Conservation (phyloP, 1,140 invertebrate genomes). For the Brachionus rotundiformis region DNA sequence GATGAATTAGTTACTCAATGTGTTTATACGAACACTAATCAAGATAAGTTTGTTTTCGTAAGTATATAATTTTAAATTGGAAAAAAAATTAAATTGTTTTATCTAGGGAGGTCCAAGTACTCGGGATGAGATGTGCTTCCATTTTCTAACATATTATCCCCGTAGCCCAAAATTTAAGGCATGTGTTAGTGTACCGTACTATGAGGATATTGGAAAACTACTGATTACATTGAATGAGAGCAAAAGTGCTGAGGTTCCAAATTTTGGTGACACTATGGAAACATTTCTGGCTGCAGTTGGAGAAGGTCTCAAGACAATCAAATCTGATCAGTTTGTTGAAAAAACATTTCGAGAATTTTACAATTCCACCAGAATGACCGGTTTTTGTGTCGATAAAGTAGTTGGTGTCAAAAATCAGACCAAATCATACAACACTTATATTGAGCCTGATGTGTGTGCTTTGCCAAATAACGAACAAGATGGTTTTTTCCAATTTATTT, state of each 20-base stretch:
- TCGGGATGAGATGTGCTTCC: conserved; percentile 33
- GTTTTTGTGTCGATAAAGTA: background rate
- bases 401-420: background rate
- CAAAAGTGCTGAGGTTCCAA: background rate
- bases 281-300: background rate
- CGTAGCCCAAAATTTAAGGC: background rate
- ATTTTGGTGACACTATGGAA: background rate
- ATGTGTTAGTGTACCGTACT: background rate
- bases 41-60: background rate
- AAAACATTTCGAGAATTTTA: background rate
- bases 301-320: background rate
- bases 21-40: background rate
- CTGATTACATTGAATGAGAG: background rate
- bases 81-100: background rate
- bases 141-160: conserved; percentile 28
- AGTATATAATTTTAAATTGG: background rate
- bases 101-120: conserved; percentile 5
- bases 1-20: conserved; percentile 39
- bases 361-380: background rate
- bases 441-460: background rate
- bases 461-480: background rate
- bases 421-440: background rate
- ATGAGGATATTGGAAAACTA: background rate
- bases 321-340: background rate
- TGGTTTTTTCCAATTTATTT: background rate